Evolutionary conservation across 2,797 vertebrate species (phyloP).

Genomic region (Jordanella pulchra): DNA sequence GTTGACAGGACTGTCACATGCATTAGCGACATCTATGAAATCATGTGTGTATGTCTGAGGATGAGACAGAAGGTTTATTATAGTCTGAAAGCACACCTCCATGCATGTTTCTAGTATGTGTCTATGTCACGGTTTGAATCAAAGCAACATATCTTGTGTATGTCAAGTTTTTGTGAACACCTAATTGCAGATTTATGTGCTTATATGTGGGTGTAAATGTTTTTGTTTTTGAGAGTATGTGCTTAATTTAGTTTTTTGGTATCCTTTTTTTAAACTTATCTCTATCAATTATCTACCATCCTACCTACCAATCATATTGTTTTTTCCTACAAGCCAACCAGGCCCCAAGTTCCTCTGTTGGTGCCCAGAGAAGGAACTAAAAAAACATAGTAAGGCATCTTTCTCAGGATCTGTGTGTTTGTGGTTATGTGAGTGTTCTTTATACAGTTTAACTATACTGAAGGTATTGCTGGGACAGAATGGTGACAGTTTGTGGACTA

Average conservation of each 20-base stretch:
- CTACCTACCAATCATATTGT: no score
- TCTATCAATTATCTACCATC: no score
- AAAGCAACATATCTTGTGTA: background rate
- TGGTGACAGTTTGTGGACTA: no score
- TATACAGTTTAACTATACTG: no score
- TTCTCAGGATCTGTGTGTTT: no score
- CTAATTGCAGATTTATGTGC: background rate
- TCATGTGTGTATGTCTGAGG: slow-evolving; percentile 27
- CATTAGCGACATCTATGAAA: slow-evolving; percentile 45
- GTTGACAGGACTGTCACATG: slow-evolving; percentile 67
- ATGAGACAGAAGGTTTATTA: background rate
- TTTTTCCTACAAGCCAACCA: no score
- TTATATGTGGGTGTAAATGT: background rate
- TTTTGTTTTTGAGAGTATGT: background rate
- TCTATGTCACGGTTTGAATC: background rate
- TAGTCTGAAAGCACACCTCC: slow-evolving; percentile 1
- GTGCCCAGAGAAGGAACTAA: no score
- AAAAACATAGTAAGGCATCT: no score
- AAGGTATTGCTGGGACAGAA: no score
- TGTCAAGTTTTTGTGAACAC: background rate
- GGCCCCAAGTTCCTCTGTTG: no score
- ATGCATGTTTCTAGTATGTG: background rate
- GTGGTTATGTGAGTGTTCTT: no score
- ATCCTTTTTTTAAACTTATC: background rate
- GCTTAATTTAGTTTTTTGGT: background rate